phyloP scores from a whole-genome alignment of 2,113 vertebrate species.

The Odocoileus virginianus region DNA sequence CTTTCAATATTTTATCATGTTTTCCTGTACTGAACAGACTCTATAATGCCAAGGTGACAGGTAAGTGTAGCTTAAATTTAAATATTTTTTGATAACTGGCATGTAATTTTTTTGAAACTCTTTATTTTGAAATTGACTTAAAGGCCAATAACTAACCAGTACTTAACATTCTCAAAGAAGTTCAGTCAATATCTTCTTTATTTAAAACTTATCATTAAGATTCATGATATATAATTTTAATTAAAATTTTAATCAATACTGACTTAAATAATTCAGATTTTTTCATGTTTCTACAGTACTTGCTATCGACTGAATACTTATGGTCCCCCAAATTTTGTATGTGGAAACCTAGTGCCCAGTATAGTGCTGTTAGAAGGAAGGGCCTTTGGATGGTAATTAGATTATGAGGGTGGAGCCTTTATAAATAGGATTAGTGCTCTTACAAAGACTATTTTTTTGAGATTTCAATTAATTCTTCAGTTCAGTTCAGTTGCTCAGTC shows the following conservation, averaged over 20 bases:
- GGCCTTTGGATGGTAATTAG: not conserved
- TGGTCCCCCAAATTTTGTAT: not conserved
- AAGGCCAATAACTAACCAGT: not conserved
- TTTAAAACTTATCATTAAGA: not conserved
- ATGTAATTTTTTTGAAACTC: not conserved
- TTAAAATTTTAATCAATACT: not conserved
- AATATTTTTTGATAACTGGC: not conserved
- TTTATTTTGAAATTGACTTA: not conserved
- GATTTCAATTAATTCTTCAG: not conserved
- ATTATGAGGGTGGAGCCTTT: not conserved
- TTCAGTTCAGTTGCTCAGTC: too few species aligned
- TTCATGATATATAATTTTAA: not conserved
- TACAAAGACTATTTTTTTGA: not conserved
- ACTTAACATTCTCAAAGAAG: not conserved
- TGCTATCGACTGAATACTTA: not conserved
- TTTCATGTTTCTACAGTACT: not conserved
- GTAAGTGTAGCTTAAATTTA: not conserved
- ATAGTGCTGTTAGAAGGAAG: not conserved
- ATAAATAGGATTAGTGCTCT: not conserved
- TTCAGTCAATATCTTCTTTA: not conserved
- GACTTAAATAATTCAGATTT: not conserved
- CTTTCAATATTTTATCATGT: not conserved
- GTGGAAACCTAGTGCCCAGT: not conserved
- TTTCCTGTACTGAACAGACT: not conserved
- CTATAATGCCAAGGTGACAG: not conserved